These are phyloP conservation scores for Oreohelix idahoensis DNA, from an alignment of 1,140 invertebrate species.

Conservation along the genomic window DNA sequence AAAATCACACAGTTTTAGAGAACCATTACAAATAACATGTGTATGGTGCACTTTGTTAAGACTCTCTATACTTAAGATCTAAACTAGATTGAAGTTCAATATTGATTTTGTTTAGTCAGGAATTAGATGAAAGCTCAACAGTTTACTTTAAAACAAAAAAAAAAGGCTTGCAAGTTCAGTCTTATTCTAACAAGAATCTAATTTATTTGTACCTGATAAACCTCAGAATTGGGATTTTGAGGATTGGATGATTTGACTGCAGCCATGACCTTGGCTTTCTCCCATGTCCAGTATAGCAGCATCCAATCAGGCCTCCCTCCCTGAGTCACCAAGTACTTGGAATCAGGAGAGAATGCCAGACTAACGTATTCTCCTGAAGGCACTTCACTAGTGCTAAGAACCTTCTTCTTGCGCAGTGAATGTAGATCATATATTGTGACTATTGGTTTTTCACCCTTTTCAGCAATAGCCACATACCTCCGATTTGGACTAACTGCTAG, in stretches of 20 bases:
- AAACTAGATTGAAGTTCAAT: too few relatives aligned
- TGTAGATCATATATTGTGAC: conserved; percentile 75
- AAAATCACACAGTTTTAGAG: too few relatives aligned
- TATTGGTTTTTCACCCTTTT: conserved; percentile 72
- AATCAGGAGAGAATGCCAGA: conserved; percentile 85
- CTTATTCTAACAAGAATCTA: too few relatives aligned
- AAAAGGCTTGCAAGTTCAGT: too few relatives aligned
- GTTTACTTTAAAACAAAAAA: too few relatives aligned
- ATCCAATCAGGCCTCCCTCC: conserved; percentile 86
- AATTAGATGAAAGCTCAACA: too few relatives aligned
- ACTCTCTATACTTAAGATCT: too few relatives aligned
- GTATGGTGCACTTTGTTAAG: too few relatives aligned
- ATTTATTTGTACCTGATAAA: too few relatives aligned
- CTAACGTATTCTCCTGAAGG: conserved; percentile 78
- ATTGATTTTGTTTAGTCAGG: too few relatives aligned
- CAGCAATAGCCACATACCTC: conserved; percentile 72
- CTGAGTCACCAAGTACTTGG: conserved; percentile 83
- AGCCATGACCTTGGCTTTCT: conserved; percentile 86
- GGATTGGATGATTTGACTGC: conserved; percentile 79
- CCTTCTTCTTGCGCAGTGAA: conserved; percentile 72
- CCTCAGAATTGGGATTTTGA: conserved; percentile 67
- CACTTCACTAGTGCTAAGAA: conserved; percentile 65
- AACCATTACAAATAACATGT: too few relatives aligned
- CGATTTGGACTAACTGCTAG: conserved; percentile 73
- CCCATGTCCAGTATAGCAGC: conserved; percentile 87